Conservation (phyloP, 2,113 vertebrate species). For the Tragulus kanchil region DNA sequence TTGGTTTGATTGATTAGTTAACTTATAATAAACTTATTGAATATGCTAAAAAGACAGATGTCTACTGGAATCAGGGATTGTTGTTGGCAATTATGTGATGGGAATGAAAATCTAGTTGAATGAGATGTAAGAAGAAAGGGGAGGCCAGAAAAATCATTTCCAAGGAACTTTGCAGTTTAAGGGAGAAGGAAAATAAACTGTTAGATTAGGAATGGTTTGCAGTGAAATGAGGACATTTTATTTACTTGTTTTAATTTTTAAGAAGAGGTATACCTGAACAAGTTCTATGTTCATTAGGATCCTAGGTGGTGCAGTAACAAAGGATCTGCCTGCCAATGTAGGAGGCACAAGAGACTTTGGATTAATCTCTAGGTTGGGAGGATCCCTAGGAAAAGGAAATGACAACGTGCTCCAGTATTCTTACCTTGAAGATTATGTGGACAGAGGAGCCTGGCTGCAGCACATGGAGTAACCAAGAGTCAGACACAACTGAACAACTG, state of each 20-base stretch:
- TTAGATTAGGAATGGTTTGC: background rate
- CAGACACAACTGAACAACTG: background rate
- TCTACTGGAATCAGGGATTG: background rate
- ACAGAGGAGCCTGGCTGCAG: background rate
- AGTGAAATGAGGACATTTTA: background rate
- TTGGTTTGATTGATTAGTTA: background rate
- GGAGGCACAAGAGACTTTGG: background rate
- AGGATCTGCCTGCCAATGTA: background rate
- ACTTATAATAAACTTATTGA: background rate
- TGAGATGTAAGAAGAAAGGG: background rate
- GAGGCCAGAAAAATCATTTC: accelerated
- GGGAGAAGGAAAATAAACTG: background rate
- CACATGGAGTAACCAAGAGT: background rate
- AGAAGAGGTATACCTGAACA: background rate
- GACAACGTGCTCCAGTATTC: no score
- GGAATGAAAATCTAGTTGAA: background rate
- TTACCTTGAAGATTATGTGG: background rate
- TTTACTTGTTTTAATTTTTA: background rate
- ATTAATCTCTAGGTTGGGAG: background rate
- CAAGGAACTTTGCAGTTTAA: background rate
- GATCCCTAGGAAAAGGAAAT: no score
- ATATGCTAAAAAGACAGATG: background rate
- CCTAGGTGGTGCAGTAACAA: background rate
- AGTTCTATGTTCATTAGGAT: background rate
- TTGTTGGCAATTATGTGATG: background rate